Conservation (phyloP, 2,113 vertebrate genomes). For the Onychorhynchus coronatus region DNA sequence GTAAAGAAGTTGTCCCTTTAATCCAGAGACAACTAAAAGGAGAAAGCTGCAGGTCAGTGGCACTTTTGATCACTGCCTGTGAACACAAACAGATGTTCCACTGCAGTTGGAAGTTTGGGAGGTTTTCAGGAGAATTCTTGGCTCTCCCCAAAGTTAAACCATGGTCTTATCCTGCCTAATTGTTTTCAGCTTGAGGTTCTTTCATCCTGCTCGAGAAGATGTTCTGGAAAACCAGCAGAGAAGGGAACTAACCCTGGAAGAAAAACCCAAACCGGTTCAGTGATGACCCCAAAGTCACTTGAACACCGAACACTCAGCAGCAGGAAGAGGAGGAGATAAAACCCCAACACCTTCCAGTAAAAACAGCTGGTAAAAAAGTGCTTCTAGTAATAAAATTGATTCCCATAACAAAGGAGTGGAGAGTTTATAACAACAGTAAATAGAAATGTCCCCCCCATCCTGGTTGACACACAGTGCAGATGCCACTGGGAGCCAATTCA, state of each 20-base stretch:
- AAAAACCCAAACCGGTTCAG: neutral
- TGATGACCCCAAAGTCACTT: rapidly evolving
- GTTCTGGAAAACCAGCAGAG: neutral
- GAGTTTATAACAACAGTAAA: neutral
- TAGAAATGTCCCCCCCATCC: neutral
- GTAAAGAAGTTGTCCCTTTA: neutral
- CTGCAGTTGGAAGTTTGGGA: neutral
- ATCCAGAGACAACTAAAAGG: neutral
- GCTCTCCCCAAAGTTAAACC: neutral
- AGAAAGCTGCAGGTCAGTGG: neutral
- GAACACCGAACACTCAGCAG: neutral
- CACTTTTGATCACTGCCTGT: neutral
- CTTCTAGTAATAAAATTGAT: neutral
- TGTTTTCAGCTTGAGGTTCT: neutral
- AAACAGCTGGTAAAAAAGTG: neutral
- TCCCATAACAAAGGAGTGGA: neutral
- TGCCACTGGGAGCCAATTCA: neutral
- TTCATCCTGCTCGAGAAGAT: neutral
- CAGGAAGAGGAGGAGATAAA: neutral
- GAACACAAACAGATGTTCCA: neutral
- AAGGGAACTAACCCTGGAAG: neutral
- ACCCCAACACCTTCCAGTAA: too few species aligned
- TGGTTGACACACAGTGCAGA: neutral
- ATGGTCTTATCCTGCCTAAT: neutral
- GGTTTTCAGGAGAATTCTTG: neutral